These are phyloP conservation scores for Corythornis cristatus DNA, from an alignment of 2,113 vertebrate genomes.

Conservation along the genomic window DNA sequence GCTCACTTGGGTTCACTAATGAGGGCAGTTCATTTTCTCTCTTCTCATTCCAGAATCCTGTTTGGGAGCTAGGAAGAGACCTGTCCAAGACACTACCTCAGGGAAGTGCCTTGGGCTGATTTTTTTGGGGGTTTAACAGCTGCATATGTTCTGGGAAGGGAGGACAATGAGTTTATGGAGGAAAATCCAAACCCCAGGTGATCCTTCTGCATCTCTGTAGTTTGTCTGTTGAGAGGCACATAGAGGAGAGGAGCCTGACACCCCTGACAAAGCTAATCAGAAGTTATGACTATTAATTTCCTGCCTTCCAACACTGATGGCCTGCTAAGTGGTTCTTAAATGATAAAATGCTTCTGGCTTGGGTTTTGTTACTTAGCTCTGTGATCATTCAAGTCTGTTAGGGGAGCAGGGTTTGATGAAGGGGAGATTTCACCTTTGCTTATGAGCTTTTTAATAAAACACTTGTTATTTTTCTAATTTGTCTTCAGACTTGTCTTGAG, in stretches of 20 bases:
- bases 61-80: not conserved
- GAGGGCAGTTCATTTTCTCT: not conserved
- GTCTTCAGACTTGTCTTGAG: not conserved
- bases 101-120: not conserved
- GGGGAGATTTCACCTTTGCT: slow-evolving; percentile 6
- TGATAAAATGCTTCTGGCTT: not conserved
- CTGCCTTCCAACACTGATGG: slow-evolving; percentile 18
- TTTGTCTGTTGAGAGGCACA: not conserved
- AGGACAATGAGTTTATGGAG: not conserved
- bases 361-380: not conserved
- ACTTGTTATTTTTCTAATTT: not conserved
- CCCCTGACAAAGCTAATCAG: not conserved
- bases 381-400: not conserved
- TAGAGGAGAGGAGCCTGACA: not conserved
- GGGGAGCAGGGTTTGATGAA: not conserved
- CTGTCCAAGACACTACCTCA: slow-evolving; percentile 17
- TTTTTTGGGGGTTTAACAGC: not conserved
- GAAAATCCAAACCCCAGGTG: not conserved
- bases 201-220: not conserved
- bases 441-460: slow-evolving; percentile 14
- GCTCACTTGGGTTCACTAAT: not conserved
- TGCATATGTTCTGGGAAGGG: not conserved
- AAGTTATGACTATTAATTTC: slow-evolving; percentile 27
- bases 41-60: not conserved
- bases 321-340: not conserved